Percentiles rank a stretch among this genome's conserved stretches.
Evolutionary conservation across 2,797 vertebrate species (phyloP).

Genomic region (Decapterus maruadsi): DNA sequence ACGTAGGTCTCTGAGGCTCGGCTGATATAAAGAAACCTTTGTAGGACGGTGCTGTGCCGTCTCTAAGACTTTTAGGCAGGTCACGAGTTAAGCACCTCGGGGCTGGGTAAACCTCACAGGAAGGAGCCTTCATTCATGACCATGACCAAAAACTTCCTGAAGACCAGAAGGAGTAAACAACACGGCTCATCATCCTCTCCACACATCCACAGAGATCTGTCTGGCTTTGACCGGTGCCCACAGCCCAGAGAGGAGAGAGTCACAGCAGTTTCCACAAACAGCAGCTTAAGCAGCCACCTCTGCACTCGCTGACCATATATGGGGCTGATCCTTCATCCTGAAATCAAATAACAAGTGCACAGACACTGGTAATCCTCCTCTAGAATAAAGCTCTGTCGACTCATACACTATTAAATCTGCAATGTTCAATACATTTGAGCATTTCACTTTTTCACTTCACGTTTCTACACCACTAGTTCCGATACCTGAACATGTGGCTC

Average conservation of each 20-base stretch:
- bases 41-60: neutral
- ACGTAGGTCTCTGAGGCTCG: neutral
- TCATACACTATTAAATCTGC: too few relatives aligned
- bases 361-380: too few relatives aligned
- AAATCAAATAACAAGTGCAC: neutral
- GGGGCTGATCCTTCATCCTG: neutral
- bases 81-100: constrained; percentile 9
- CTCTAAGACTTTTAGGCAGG: neutral
- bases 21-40: neutral
- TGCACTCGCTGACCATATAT: neutral
- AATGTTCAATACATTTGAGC: too few relatives aligned
- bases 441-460: too few relatives aligned
- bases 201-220: constrained; percentile 32
- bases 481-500: too few relatives aligned
- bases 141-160: constrained; percentile 24
- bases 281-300: constrained; percentile 33
- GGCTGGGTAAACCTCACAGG: constrained; percentile 32
- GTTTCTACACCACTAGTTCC: too few relatives aligned
- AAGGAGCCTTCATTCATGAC: constrained; percentile 5
- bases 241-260: constrained; percentile 1
- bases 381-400: too few relatives aligned
- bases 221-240: constrained; percentile 26
- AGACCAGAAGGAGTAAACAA: constrained; percentile 18
- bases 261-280: constrained; percentile 36
- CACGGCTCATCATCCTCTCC: constrained; percentile 4